Evolutionary conservation across 2,888 invertebrate genomes (phyloP).

Genomic region (Philereme vetulata): DNA sequence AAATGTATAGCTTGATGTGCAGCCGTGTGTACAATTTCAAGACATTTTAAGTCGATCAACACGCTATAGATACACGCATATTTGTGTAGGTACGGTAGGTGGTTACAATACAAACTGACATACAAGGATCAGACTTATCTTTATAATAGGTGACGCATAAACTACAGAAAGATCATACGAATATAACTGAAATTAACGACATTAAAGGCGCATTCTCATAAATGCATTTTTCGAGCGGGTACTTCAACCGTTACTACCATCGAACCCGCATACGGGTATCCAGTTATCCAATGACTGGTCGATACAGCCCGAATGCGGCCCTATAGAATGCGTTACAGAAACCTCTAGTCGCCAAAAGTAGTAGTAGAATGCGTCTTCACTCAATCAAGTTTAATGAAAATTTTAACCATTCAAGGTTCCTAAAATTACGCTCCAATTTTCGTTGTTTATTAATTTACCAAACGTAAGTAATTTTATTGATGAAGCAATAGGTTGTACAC

Average conservation of each 20-base stretch:
- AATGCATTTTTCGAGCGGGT: no score
- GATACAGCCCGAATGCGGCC: no score
- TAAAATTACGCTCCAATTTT: constrained; percentile 64
- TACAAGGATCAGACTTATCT: constrained; percentile 26
- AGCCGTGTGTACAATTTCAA: no score
- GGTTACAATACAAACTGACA: constrained; percentile 11
- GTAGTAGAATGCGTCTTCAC: not conserved
- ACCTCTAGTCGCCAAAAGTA: no score
- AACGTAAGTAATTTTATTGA: constrained; percentile 44
- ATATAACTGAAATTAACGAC: constrained; percentile 35
- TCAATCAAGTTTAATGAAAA: constrained; percentile 36
- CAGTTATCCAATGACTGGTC: no score
- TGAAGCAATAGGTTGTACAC: not conserved
- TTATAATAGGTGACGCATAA: constrained; percentile 30
- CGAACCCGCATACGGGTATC: no score
- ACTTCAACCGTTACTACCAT: no score
- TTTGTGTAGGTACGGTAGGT: not conserved
- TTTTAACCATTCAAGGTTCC: constrained; percentile 40
- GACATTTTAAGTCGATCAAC: constrained; percentile 1
- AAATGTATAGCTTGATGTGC: no score
- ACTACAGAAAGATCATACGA: constrained; percentile 25
- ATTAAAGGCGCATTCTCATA: constrained; percentile 5
- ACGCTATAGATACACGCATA: constrained; percentile 10
- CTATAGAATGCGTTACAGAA: no score
- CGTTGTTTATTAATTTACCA: constrained; percentile 70